Base-by-base conservation (phyloP, 1,140 invertebrate genomes). In the Polypedilum vanderplanki region DNA sequence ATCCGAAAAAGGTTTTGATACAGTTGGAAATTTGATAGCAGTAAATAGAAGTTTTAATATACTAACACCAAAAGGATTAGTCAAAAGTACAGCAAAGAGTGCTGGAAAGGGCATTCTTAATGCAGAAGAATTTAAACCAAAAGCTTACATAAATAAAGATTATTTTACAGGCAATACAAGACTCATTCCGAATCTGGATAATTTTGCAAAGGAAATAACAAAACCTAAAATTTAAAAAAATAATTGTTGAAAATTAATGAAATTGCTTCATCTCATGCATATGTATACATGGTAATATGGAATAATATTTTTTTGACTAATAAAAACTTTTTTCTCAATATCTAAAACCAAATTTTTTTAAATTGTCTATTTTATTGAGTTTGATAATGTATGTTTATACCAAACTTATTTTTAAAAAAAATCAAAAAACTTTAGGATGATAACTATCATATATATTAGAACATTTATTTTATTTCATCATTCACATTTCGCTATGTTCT, bases 41-140 rank as follows among this genome's bases (percentile, higher is more conserved):
- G 85, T 89, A 3, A 86, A 85, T 18, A 83, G 86, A 77, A 90
- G 89, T 81, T 84, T 88, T 0, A 85, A 86, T 78, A 83, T 85
- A 57, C 81, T 91, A 7, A 88, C 86, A 5, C 85, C 88, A 1
- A 91, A 89, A 79, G 85, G 87, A 7, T 78, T 91, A 20, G 87
- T 86, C 8, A 91, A 90, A 77, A 82, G 82, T 74, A 85, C 88
- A 46, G 89, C 86, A 0, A 91, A 90, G 79, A 85, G 87, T 74
- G 85, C 90, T 8, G 89, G 89, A 3, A 88, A 86, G 80, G 87
- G 86, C 9, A 79, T 89, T 7, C 10, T 70, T 0, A 18, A 70
- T 20, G 78, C 89, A 0, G 79, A 83, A 64, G 84, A 87, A 74
- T 80, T 78, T 73, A 81, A 80, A 76, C 77, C 78, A 46, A 46